Base-by-base conservation (phyloP, 2,888 invertebrate species). In the Pandemis cinnamomeana region DNA sequence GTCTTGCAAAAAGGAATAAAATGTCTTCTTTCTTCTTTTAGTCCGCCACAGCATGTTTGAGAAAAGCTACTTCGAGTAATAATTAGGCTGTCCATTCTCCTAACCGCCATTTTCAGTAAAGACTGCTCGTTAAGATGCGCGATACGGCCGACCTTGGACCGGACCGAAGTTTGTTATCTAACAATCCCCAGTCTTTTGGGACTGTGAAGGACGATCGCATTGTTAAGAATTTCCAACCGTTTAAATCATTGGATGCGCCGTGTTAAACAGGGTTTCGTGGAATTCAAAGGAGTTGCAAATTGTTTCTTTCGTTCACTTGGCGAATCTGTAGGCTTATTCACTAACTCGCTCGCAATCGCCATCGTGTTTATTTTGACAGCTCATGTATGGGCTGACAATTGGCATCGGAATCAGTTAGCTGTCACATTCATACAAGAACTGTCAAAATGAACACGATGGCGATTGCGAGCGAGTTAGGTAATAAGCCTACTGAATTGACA, bases 91-190 rank as follows among this genome's bases (percentile, higher is more conserved):
- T 5, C 42, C n/a, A 4, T 71, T 53, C n/a, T 64, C 11, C 42
- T 8, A 51, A 10, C 63, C n/a, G 48, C 27, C 41, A 15, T 15
- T 27, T 15, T 8, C 15, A 63, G n/a, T 11, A 46, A 36, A 71
- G 66, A 66, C 8, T 15, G 13, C 64, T 71, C 71, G 64, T 71
- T 66, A 71, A 71, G 71, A 71, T 71, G 58, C n/a, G 36, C 71
- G 64, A 71, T 71, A 71, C 46, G 64, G 46, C 11, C 44, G 48
- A 41, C 71, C 64, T 60, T 64, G 60, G 58, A 48, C 66, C 64
- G 71, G 60, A 71, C 71, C 41, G 66, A 71, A 71, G 66, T 58
- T 60, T 71, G 41, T 67, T 71, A 71, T 71, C 71, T 42, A 58
- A 60, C 48, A 60, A 71, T 66, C 60, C 66, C 60, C 66, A 11